Evolutionary conservation across 2,888 invertebrate species (phyloP).

Genomic region (Crepidodera aurea): DNA sequence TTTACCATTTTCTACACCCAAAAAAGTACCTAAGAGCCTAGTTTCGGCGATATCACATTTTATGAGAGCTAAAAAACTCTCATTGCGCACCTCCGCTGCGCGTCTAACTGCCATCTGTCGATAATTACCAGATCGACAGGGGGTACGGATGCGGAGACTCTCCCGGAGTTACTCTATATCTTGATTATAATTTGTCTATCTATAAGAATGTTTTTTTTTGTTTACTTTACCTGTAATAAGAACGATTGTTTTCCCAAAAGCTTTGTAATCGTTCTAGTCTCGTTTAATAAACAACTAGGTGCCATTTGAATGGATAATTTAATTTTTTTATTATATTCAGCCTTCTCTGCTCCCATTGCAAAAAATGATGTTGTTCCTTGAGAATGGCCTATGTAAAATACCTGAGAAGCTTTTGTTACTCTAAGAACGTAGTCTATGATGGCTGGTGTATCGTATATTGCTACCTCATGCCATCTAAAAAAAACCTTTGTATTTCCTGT

Average conservation of each 20-base stretch:
- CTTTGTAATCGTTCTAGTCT: background rate
- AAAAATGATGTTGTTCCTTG: slow-evolving; percentile 76
- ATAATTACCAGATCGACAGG: too few relatives aligned
- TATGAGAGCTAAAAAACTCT: too few relatives aligned
- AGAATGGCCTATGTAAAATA: slow-evolving; percentile 84
- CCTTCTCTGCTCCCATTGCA: slow-evolving; percentile 69
- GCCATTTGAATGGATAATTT: slow-evolving; percentile 71
- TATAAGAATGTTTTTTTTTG: too few relatives aligned
- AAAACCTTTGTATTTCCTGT: too few relatives aligned
- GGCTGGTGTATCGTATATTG: slow-evolving; percentile 77
- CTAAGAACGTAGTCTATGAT: slow-evolving; percentile 75
- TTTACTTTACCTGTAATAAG: slow-evolving; percentile 4
- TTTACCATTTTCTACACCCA: too few relatives aligned
- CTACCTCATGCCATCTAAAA: slow-evolving; percentile 82
- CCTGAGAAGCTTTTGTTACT: slow-evolving; percentile 64
- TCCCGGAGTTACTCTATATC: too few relatives aligned
- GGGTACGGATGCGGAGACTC: too few relatives aligned
- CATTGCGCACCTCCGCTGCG: too few relatives aligned
- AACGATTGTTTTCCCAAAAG: background rate
- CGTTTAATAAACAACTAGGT: slow-evolving; percentile 61
- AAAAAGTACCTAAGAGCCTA: too few relatives aligned
- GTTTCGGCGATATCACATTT: too few relatives aligned
- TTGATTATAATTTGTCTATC: too few relatives aligned
- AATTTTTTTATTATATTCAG: slow-evolving; percentile 72
- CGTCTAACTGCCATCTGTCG: too few relatives aligned